A percentile compares a stretch with the other conserved stretches of the same genome.
Evolutionary conservation across 2,888 invertebrate species (phyloP).

Genomic region (Thysanoteuthis rhombus): DNA sequence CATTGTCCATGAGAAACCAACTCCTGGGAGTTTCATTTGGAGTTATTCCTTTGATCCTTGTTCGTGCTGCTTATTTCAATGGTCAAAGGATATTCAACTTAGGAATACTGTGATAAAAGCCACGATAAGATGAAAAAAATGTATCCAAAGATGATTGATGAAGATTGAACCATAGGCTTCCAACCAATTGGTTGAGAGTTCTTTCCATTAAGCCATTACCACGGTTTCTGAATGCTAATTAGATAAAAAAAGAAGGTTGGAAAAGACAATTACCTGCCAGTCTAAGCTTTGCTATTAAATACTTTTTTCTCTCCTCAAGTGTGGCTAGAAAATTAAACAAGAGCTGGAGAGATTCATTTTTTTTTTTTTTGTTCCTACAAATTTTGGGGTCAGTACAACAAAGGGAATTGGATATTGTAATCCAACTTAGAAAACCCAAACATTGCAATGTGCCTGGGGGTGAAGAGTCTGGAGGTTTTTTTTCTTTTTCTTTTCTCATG

Average conservation of each 20-base stretch:
- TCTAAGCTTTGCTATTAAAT: neutral
- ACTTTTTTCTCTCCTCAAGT: neutral
- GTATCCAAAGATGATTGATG: too few relatives aligned
- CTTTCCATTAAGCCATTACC: too few relatives aligned
- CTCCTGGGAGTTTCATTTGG: too few relatives aligned
- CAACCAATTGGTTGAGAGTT: too few relatives aligned
- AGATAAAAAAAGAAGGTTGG: neutral
- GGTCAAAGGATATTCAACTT: too few relatives aligned
- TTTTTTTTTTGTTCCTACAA: neutral
- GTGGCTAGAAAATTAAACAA: neutral
- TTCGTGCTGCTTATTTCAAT: too few relatives aligned
- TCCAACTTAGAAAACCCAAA: slow-evolving; percentile 12
- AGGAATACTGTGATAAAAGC: too few relatives aligned
- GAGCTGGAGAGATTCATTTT: neutral
- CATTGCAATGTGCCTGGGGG: neutral
- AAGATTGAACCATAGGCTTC: too few relatives aligned
- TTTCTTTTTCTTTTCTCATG: neutral
- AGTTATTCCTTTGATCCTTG: too few relatives aligned
- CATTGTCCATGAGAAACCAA: too few relatives aligned
- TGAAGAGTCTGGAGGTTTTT: neutral
- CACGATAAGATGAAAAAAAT: too few relatives aligned
- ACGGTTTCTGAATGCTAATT: too few relatives aligned
- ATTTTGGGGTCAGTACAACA: neutral
- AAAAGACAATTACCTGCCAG: neutral
- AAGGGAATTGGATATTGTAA: neutral